Evolutionary conservation across 2,113 vertebrate genomes (phyloP), one percentile per base, ranked within the genome.

Genomic region (Semnornis frantzii): DNA sequence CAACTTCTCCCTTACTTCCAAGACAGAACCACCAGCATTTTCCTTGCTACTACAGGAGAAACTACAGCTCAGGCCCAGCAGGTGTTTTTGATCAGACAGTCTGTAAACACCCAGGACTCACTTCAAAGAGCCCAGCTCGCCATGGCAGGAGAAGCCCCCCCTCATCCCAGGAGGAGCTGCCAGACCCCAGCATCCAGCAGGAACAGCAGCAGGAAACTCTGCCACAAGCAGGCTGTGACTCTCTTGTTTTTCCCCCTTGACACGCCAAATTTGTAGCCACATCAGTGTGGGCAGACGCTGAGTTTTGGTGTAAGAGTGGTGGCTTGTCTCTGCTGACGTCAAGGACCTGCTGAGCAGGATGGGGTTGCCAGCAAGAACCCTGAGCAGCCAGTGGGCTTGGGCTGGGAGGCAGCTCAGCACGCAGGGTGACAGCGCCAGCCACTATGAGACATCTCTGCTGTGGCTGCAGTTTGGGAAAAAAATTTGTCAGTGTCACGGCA

Each of bases 81-180:
- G 17, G 33, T 64, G 54, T 74, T 92, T 90, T 33, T 72, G 57
- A 28, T 46, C 83, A 85, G 46, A 28, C 59, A 54, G 72, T 12
- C 85, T 90, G 82, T 23, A 80, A 85, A 83, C 34, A 71, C 4
- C 10, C 57, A 76, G 24, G 48, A 69, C 33, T 58, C 2, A 0
- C 39, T 63, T 70, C 66, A 87, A 28, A 83, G 64, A 80, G 17
- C 54, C 13, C 59, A 62, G n/a, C 1, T 0, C 9, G 34, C 2
- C 4, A 1, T 0, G 25, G 46, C 60, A 83, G 63, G 15, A 90
- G 59, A 72, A 93, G 34, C 9, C 21, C 42, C 21, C 46, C 17
- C 4, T n/a, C 1, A 0, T 3, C 24, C 46, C 20, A 0, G 11
- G 5, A 84, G 54, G 17, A 88, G 34, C 57, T 8, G 2, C 44